Evolutionary conservation across 2,888 invertebrate genomes (phyloP).

Genomic region (Actias luna): DNA sequence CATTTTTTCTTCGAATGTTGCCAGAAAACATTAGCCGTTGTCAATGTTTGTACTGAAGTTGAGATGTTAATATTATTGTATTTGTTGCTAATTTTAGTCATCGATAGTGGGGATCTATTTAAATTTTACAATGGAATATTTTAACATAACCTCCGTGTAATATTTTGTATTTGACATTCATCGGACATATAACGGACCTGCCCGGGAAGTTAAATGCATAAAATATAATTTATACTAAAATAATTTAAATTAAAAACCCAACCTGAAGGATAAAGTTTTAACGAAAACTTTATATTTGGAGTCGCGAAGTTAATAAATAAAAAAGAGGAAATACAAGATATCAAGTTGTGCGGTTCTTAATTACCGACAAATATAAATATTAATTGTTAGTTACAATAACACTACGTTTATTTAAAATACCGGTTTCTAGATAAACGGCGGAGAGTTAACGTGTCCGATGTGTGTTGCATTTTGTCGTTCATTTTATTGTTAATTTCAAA

Average conservation of each 20-base stretch:
- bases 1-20: too few species aligned
- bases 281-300: not conserved
- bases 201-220: too few species aligned
- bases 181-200: too few species aligned
- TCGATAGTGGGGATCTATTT: too few species aligned
- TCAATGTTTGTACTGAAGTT: too few species aligned
- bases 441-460: not conserved
- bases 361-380: constrained; percentile 1
- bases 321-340: not conserved
- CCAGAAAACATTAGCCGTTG: too few species aligned
- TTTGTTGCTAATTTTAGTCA: too few species aligned
- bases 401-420: not conserved
- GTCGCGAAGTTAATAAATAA: not conserved
- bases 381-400: not conserved
- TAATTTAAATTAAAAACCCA: not conserved
- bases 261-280: not conserved
- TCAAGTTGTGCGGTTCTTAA: not conserved
- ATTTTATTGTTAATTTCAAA: not conserved
- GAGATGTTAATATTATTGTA: too few species aligned
- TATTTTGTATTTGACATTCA: too few species aligned
- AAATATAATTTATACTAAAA: too few species aligned
- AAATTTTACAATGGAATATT: too few species aligned
- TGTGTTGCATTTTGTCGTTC: not conserved
- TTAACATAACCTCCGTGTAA: too few species aligned
- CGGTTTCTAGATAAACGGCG: not conserved